Base-by-base conservation (phyloP, 1,140 invertebrate genomes). In the Polyergus mexicanus region DNA sequence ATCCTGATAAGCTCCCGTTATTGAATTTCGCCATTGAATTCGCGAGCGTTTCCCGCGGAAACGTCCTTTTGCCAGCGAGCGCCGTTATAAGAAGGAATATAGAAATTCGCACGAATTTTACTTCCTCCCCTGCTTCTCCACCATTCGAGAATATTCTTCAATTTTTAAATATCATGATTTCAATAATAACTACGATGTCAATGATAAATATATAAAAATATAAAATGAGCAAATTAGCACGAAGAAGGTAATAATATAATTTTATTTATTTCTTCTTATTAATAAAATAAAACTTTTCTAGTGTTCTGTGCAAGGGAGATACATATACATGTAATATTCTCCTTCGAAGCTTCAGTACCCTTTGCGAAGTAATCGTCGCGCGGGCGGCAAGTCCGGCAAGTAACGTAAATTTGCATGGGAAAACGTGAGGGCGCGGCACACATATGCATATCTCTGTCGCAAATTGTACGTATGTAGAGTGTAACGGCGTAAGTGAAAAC, bases 401-500 rank as follows among this genome's bases (percentile, higher is more conserved):
- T 83, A 72, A 83, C 38, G 28, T 60, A 60, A 83, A 83, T 83
- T 83, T 83, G 78, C 78, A 83, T 83, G 54, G 68, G 68, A 47
- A 60, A 83, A 72, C 78, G 38, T 68, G 56, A 16, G 38, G 38
- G 11, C 54, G 68, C 44, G 16, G 16, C 3, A 38, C 25, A 74
- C 56, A 62, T 62, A 72, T 62, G 78, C 54, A 83, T 62, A 74
- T 58, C 81, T 41, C 78, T 35, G 28, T 72, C 41, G 38, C 54
- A 72, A 81, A 83, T 54, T 86, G 32, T 76, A 68, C 60, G 32
- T 65, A 58, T n/a, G 60, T 51, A 3, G 60, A 51, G 60, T 58
- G 35, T 77, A 54, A 28, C 56, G 75, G 68, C 66, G 86, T 88
- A 90, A 91, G 90, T 89, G 85, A 92, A 91, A 92, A 87, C 87